phyloP scores from a whole-genome alignment of 1,140 invertebrate genomes.

The Drosophila kohkoa region DNA sequence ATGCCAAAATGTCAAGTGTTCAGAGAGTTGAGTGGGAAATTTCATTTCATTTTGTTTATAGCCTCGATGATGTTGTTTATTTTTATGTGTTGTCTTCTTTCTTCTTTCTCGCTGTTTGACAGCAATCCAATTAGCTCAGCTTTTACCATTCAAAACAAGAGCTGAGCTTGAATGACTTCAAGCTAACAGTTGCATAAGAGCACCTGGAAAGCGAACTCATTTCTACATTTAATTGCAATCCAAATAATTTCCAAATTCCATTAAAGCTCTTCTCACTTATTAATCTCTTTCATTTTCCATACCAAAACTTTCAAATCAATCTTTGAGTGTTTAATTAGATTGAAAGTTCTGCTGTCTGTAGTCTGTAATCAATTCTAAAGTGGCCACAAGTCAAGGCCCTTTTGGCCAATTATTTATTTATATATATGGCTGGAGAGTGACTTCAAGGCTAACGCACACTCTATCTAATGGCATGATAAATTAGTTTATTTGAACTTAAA shows the following conservation, averaged over 20 bases:
- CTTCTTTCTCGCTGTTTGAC: neutral
- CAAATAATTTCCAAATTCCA: too few species aligned
- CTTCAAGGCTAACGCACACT: constrained; percentile 60
- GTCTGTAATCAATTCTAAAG: constrained; percentile 46
- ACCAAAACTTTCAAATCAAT: too few species aligned
- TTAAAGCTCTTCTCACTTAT: too few species aligned
- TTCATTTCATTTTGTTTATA: constrained; percentile 37
- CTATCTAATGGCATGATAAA: constrained; percentile 76
- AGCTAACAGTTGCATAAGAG: neutral
- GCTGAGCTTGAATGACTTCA: neutral
- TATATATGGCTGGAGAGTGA: constrained; percentile 43
- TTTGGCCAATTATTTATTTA: constrained; percentile 66
- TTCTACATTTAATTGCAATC: neutral
- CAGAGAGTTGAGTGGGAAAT: constrained; percentile 47
- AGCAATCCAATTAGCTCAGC: constrained; percentile 24
- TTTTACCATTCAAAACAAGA: constrained; percentile 6
- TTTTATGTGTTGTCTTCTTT: constrained; percentile 2
- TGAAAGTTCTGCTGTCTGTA: constrained; percentile 5
- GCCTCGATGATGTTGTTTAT: constrained; percentile 19
- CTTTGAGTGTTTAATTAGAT: neutral
- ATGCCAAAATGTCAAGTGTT: constrained; percentile 77
- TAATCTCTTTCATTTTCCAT: too few species aligned
- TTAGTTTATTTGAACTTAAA: constrained; percentile 76
- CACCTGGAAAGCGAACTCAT: neutral
- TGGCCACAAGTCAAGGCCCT: constrained; percentile 41